Evolutionary conservation across 53 echinoderm and acorn worm genomes (phyloP), one percentile per base, ranked within the genome.

Genomic region (Paelopatides confundens): DNA sequence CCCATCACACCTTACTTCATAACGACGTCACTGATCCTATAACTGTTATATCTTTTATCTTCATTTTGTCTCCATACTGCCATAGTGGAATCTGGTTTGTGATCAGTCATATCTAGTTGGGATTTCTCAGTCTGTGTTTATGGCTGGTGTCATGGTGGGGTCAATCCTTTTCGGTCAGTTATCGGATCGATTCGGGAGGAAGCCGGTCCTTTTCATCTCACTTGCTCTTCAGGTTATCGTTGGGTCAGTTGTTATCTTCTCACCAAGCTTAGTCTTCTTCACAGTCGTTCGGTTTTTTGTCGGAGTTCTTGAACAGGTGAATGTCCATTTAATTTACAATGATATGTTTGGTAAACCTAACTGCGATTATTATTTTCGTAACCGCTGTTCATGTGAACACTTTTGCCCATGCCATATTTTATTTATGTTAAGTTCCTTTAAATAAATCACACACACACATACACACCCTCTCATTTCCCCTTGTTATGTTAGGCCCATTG

Each of bases 141-240:
- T 96, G 97, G 58, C 89, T 3, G 97, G 97, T 9, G 95, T 96
- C 8, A 96, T 96, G 97, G 90, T 96, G 32, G 97, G 97, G 12
- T 96, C 97, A 12, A 27, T 96, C n/a, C 39, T 94, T 33, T 93
- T 90, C 70, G 97, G 97, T 11, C 97, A 95, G 49, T 86, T 96
- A 36, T 96, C 97, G 4, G 97, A 96, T 88, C 87, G 93, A 24
- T 95, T 85, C 90, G 94, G 97, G 27, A 71, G 97, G 38, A 91
- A 89, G 38, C 85, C 89, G 26, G 82, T 96, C 90, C 95, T 93
- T 76, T 95, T 96, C 50, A 21, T 86, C n/a, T 95, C 95, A 32
- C 91, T 96, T 27, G 94, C 93, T 85, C 82, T 87, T 5, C 96
- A 96, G 69, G 82, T 93, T 26, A 71, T 87, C 2, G 84, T 91